phyloP scores from a whole-genome alignment of 1,140 invertebrate genomes.

The Rhynchophorus ferrugineus region DNA sequence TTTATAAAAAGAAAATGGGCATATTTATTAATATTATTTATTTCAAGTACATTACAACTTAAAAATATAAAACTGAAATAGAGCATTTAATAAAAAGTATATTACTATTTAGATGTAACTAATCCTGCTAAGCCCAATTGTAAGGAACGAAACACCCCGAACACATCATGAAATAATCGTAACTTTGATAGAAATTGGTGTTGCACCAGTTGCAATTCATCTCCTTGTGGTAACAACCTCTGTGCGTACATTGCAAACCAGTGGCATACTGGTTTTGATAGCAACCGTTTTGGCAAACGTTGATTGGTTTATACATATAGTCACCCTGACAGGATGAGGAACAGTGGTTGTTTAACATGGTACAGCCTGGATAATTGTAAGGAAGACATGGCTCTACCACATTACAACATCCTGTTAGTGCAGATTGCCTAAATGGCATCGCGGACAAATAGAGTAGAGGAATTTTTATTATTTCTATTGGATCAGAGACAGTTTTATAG shows the following conservation, averaged over 20 bases:
- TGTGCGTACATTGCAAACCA: background rate
- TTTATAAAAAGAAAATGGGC: too few species aligned
- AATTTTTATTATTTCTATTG: background rate
- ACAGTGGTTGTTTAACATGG: background rate
- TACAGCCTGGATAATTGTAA: background rate
- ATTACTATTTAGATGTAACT: too few species aligned
- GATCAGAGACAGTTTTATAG: background rate
- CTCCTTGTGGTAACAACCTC: background rate
- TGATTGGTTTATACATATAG: background rate
- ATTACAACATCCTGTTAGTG: background rate
- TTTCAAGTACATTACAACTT: too few species aligned
- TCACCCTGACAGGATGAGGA: background rate
- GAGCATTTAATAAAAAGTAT: too few species aligned
- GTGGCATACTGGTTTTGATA: background rate
- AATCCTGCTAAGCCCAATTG: too few species aligned
- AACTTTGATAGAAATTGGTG: background rate
- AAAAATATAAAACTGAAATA: too few species aligned
- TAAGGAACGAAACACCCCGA: background rate
- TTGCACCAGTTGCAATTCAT: background rate
- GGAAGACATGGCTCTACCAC: background rate
- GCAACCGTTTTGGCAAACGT: slow-evolving; percentile 1
- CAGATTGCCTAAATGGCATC: background rate
- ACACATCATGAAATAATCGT: background rate
- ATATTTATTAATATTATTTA: too few species aligned
- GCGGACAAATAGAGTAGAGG: background rate